These are phyloP conservation scores for Onychomys torridus DNA, from an alignment of 2,797 vertebrate species.

Conservation along the genomic window DNA sequence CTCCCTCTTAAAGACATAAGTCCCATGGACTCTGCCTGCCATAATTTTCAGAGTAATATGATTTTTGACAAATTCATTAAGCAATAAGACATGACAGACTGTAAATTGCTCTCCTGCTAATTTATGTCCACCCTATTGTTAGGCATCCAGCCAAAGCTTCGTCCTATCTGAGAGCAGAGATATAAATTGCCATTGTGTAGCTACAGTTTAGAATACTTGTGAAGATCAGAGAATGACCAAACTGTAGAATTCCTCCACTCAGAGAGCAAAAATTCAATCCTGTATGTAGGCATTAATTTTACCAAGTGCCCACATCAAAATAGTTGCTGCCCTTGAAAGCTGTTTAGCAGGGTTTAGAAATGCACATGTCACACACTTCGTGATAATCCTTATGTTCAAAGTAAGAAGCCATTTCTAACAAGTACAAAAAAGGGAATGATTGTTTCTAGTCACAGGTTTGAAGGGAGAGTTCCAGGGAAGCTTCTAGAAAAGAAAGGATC, in stretches of 20 bases:
- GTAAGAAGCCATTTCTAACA: background rate
- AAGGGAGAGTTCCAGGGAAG: background rate
- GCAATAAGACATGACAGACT: conserved; percentile 90
- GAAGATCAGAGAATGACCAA: conserved; percentile 80
- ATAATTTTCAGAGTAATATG: conserved; percentile 87
- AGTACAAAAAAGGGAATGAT: background rate
- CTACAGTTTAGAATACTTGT: conserved; percentile 84
- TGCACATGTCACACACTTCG: background rate
- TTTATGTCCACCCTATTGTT: conserved; percentile 89
- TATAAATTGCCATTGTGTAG: conserved; percentile 88
- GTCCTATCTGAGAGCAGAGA: conserved; percentile 88
- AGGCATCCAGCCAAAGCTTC: conserved; percentile 88
- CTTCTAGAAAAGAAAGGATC: background rate
- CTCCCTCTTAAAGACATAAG: conserved; percentile 78
- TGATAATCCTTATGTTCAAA: background rate
- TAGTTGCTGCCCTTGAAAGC: background rate
- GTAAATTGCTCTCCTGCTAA: conserved; percentile 88
- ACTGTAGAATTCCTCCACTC: conserved; percentile 16
- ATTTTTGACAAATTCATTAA: conserved; percentile 91
- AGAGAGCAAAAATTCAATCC: conserved; percentile 9
- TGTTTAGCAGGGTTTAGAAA: background rate
- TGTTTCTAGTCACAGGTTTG: background rate
- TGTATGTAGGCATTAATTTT: background rate
- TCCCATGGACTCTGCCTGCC: conserved; percentile 82
- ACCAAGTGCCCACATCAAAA: background rate